A percentile compares a stretch with the other conserved stretches of the same genome.
Evolutionary conservation across 2,888 invertebrate species (phyloP).

Genomic region (Calliopum simillimum): DNA sequence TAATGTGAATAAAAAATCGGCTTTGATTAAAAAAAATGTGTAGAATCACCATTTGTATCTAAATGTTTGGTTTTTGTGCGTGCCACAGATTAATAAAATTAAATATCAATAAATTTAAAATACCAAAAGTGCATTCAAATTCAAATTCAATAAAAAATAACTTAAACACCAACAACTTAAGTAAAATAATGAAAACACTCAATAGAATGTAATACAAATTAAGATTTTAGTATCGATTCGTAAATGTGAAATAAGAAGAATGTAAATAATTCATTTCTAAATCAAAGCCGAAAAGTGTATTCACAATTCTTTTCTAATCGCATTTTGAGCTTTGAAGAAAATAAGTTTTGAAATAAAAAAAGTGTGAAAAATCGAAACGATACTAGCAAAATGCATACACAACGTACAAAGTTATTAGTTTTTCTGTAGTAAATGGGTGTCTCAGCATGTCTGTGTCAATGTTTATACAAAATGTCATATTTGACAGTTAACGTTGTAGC

Average conservation of each 20-base stretch:
- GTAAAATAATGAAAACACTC: not conserved
- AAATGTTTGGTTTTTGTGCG: not conserved
- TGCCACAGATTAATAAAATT: too few relatives aligned
- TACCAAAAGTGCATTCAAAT: slow-evolving; percentile 23
- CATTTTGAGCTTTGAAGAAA: not conserved
- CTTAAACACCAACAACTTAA: not conserved
- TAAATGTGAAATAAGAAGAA: not conserved
- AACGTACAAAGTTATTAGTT: not conserved
- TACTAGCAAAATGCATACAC: not conserved
- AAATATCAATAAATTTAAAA: slow-evolving; percentile 1
- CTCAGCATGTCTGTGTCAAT: slow-evolving; percentile 1
- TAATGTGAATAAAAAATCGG: not conserved
- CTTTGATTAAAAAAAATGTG: too few relatives aligned
- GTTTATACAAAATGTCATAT: slow-evolving; percentile 13
- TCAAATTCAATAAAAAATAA: not conserved
- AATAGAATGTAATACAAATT: not conserved
- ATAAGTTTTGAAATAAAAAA: not conserved
- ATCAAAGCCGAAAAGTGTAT: not conserved
- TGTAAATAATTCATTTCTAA: not conserved
- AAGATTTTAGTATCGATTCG: not conserved
- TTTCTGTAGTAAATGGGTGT: not conserved
- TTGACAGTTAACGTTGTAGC: slow-evolving; percentile 10
- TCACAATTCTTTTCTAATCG: not conserved
- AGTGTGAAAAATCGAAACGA: slow-evolving; percentile 28
- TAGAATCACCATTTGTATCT: not conserved